Evolutionary conservation across 2,113 vertebrate genomes (phyloP).

Genomic region (Pantherophis guttatus): DNA sequence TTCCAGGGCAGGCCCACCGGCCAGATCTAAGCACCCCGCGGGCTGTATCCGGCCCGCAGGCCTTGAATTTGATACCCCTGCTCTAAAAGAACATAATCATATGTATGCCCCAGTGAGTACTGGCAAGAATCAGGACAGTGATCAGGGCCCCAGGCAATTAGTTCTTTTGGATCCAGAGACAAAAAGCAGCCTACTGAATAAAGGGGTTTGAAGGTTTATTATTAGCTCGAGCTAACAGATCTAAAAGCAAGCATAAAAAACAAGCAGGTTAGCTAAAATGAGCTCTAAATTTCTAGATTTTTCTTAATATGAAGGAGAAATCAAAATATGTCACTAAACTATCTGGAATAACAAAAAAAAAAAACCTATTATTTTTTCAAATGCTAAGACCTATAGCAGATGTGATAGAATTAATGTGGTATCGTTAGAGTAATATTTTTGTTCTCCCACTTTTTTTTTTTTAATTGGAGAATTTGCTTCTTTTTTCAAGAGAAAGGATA

Average conservation of each 20-base stretch:
- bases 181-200: not conserved
- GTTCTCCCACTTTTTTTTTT: not conserved
- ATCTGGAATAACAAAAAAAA: not conserved
- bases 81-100: not conserved
- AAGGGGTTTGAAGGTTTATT: not conserved
- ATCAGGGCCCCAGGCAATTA: not conserved
- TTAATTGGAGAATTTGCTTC: not conserved
- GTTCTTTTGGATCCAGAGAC: not conserved
- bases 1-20: no score
- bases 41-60: no score
- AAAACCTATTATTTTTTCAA: not conserved
- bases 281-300: not conserved
- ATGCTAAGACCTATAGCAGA: not conserved
- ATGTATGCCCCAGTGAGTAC: not conserved
- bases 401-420: not conserved
- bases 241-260: not conserved
- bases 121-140: not conserved
- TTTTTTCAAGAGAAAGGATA: not conserved
- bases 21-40: no score
- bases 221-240: not conserved
- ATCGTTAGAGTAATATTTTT: not conserved
- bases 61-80: no score
- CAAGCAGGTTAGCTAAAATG: not conserved
- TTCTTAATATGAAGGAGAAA: not conserved
- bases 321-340: not conserved